A percentile compares a stretch with the other conserved stretches of the same genome.
These are phyloP conservation scores for Notechis scutatus DNA, from an alignment of 2,113 vertebrate genomes.

Conservation along the genomic window DNA sequence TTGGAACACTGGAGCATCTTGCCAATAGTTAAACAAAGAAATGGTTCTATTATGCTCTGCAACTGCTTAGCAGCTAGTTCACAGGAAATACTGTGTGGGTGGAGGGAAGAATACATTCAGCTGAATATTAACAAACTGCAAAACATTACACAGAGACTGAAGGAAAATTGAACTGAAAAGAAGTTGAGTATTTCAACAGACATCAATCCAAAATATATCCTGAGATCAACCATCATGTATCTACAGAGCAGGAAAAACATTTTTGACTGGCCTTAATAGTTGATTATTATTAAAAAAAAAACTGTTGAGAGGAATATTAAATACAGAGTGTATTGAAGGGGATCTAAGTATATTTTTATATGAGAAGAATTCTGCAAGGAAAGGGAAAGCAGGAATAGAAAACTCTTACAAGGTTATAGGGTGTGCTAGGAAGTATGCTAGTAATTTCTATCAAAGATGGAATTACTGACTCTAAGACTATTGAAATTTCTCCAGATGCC, in stretches of 20 bases:
- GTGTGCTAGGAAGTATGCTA: background rate
- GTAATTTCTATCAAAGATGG: background rate
- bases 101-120: background rate
- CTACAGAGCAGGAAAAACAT: background rate
- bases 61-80: background rate
- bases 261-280: background rate
- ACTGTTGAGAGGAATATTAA: background rate
- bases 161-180: background rate
- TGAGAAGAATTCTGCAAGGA: background rate
- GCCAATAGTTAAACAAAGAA: background rate
- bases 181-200: background rate
- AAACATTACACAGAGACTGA: background rate
- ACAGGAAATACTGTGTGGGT: background rate
- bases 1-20: background rate
- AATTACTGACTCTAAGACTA: background rate
- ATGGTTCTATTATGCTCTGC: background rate
- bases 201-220: background rate
- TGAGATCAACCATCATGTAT: background rate
- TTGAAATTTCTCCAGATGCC: background rate
- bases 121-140: background rate
- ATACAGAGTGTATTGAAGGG: background rate
- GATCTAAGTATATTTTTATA: background rate
- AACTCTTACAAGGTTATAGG: background rate
- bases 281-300: background rate
- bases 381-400: background rate